Percentiles rank a stretch among this genome's conserved stretches.
Conservation (phyloP, 1,140 invertebrate genomes). For the Dreissena rostriformis region DNA sequence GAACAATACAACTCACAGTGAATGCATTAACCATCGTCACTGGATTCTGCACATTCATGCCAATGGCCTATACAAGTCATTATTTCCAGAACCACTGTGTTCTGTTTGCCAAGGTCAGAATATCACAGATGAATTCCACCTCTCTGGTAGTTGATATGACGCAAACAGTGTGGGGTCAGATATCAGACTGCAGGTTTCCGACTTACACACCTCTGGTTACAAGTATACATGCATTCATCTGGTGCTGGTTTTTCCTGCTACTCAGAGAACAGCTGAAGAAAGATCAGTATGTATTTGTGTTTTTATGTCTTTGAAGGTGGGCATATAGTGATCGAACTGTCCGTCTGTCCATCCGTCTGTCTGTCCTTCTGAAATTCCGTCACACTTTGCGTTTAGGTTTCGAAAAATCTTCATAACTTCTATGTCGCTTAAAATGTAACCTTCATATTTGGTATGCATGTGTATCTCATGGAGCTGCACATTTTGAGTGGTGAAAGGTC, state of each 20-base stretch:
- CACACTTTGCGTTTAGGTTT: too few species aligned
- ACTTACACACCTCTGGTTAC: conserved; percentile 29
- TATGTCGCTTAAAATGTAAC: too few species aligned
- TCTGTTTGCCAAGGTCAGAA: conserved; percentile 23
- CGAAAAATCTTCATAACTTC: too few species aligned
- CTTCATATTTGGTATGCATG: too few species aligned
- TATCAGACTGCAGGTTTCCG: conserved; percentile 15
- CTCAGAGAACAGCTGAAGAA: conserved; percentile 38
- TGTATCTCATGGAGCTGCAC: too few species aligned
- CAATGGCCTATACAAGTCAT: conserved; percentile 23
- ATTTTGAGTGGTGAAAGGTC: too few species aligned
- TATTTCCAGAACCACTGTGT: conserved; percentile 39
- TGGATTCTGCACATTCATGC: conserved; percentile 50
- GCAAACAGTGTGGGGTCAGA: conserved; percentile 26
- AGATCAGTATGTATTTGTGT: conserved; percentile 31
- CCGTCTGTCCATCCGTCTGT: too few species aligned
- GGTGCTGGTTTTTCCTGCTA: conserved; percentile 48
- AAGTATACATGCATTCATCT: conserved; percentile 43
- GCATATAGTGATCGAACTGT: too few species aligned
- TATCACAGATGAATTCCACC: conserved; percentile 5
- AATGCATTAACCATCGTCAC: conserved; percentile 41
- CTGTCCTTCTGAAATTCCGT: too few species aligned
- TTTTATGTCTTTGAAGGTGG: too few species aligned
- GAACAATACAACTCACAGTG: conserved; percentile 21
- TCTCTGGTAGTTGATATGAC: conserved; percentile 26